A percentile compares a stretch with the other conserved stretches of the same genome.
These are phyloP conservation scores for Carabus problematicus DNA, from an alignment of 2,888 invertebrate genomes.

Conservation along the genomic window DNA sequence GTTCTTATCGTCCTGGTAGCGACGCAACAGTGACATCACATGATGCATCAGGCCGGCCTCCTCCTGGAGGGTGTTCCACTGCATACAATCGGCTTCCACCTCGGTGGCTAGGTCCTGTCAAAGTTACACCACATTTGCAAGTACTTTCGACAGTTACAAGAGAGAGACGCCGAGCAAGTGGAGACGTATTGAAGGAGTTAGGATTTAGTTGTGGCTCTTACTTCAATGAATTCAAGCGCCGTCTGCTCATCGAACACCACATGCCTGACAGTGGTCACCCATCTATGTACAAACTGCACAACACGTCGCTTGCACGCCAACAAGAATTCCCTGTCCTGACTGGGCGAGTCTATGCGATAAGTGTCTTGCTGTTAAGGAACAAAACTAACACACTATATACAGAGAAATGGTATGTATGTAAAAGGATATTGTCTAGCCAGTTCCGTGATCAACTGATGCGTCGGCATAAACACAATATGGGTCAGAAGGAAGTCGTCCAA, in stretches of 20 bases:
- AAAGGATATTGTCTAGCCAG: slow-evolving; percentile 81
- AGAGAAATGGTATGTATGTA: slow-evolving; percentile 45
- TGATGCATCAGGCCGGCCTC: slow-evolving; percentile 74
- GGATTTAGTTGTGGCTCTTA: too few species aligned
- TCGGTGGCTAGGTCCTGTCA: slow-evolving; percentile 71
- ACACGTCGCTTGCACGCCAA: slow-evolving; percentile 76
- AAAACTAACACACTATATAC: slow-evolving; percentile 14
- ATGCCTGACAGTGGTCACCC: slow-evolving; percentile 75
- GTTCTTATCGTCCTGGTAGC: slow-evolving; percentile 68
- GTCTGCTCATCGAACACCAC: slow-evolving; percentile 78
- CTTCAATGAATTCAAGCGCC: slow-evolving; percentile 76
- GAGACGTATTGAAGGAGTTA: too few species aligned
- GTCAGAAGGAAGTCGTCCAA: slow-evolving; percentile 84
- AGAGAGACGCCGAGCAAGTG: too few species aligned
- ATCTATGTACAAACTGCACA: slow-evolving; percentile 78
- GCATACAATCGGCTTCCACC: slow-evolving; percentile 70
- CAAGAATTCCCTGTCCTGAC: slow-evolving; percentile 71
- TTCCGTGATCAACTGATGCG: slow-evolving; percentile 75
- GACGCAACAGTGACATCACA: slow-evolving; percentile 68
- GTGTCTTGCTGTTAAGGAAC: slow-evolving; percentile 62
- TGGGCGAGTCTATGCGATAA: slow-evolving; percentile 65
- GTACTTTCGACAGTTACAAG: too few species aligned
- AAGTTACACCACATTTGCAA: background rate
- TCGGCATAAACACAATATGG: slow-evolving; percentile 83
- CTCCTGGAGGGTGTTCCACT: slow-evolving; percentile 67